Base-by-base conservation (phyloP, 1,140 invertebrate species). In the Cydia amplana region DNA sequence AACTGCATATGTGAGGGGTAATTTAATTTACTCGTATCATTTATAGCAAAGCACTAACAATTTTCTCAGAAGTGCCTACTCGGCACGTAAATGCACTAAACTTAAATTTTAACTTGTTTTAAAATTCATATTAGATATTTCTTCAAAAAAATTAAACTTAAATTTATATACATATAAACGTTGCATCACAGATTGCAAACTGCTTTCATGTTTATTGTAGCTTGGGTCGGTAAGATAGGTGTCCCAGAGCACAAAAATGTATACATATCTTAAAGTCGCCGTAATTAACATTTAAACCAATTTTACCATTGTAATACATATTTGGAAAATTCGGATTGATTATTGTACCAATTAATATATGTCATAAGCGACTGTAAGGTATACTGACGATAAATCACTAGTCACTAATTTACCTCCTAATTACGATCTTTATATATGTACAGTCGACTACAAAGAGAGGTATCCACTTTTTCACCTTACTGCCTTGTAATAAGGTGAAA, bases 131-230 rank as follows among this genome's bases (percentile, higher is more conserved):
- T 60, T 60, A n/a, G 9, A 23, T 23, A n/a, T 23, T 60, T 60
- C 43, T 46, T 46, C 14, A 14, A 46, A 16, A 46, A 46, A 46
- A 4, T 14, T 46, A 4, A 23, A 60, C 55, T 20, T 20, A 60
- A 10, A 7, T 60, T 60, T 60, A 23, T 55, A 55, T 60, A 60
- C 23, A 60, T 60, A 60, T 60, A 60, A 23, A 60, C 55, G 55
- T 60, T 60, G 55, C 55, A 60, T 60, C 55, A 60, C 55, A 60
- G 55, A 60, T 60, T 23, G 55, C 55, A 60, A 60, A 60, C 55
- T 60, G 20, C 55, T 23, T 23, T 20, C 4, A 60, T 60, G 20
- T 23, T 60, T 23, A 23, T 60, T 23, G 55, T 60, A 12, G 20
- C 55, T 23, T 60, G 20, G 55, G 18, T 23, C 14, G 49, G 0